Conservation (phyloP, 1,140 invertebrate genomes). For the Nymphalis io region DNA sequence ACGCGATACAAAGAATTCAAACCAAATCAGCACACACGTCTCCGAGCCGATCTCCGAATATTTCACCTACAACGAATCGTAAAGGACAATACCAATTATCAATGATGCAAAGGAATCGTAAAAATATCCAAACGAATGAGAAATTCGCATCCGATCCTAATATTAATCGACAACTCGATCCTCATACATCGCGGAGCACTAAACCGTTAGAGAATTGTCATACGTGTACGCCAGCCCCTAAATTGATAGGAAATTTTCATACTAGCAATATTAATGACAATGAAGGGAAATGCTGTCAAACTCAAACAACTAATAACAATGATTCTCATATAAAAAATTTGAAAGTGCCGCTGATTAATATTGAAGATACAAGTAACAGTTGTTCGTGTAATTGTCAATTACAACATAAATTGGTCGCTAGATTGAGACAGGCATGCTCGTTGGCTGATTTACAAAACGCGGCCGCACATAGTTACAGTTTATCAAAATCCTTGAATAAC, state of each 20-base stretch:
- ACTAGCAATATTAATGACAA: slow-evolving; percentile 42
- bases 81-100: slow-evolving; percentile 68
- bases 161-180: slow-evolving; percentile 46
- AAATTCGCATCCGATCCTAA: slow-evolving; percentile 68
- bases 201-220: background rate
- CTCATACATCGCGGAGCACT: slow-evolving; percentile 28
- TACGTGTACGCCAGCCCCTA: background rate
- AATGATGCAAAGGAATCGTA: slow-evolving; percentile 59
- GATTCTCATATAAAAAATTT: slow-evolving; percentile 20
- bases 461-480: slow-evolving; percentile 39
- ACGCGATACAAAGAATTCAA: slow-evolving; percentile 44
- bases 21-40: slow-evolving; percentile 56
- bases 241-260: slow-evolving; percentile 10
- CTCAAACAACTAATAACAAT: slow-evolving; percentile 36
- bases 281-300: slow-evolving; percentile 33
- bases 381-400: slow-evolving; percentile 42
- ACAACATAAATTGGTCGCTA: slow-evolving; percentile 59
- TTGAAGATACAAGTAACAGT: slow-evolving; percentile 36
- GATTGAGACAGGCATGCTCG: slow-evolving; percentile 61
- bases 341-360: slow-evolving; percentile 16
- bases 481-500: slow-evolving; percentile 60
- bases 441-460: slow-evolving; percentile 61
- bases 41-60: slow-evolving; percentile 56
- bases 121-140: slow-evolving; percentile 49
- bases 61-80: slow-evolving; percentile 55